These are phyloP conservation scores for Rattus norvegicus DNA, from an alignment of 2,113 vertebrate species.

Conservation along the genomic window GRCr8 NC_086026.1:12375501-12376000, in stretches of 20 bases:
- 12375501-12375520: neutral
- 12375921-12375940: constrained; percentile 79
- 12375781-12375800: constrained; percentile 71
- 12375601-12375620: neutral
- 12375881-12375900: constrained; percentile 71
- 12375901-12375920: constrained; percentile 86
- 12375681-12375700: fast-evolving
- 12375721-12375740: neutral
- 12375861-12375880: constrained; percentile 77
- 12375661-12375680: neutral
- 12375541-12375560: neutral
- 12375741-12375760: neutral
- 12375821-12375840: constrained; percentile 80
- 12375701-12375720: neutral
- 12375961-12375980: constrained; percentile 79
- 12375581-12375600: constrained; percentile 37
- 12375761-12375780: neutral
- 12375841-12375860: constrained; percentile 84
- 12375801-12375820: constrained; percentile 60
- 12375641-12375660: constrained; percentile 22
- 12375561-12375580: neutral
- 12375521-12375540: constrained; percentile 4
- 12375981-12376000: neutral
- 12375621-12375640: constrained; percentile 47
- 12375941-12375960: constrained; percentile 82